Conservation (phyloP, 2,113 vertebrate genomes). For the Osmerus mordax region DNA sequence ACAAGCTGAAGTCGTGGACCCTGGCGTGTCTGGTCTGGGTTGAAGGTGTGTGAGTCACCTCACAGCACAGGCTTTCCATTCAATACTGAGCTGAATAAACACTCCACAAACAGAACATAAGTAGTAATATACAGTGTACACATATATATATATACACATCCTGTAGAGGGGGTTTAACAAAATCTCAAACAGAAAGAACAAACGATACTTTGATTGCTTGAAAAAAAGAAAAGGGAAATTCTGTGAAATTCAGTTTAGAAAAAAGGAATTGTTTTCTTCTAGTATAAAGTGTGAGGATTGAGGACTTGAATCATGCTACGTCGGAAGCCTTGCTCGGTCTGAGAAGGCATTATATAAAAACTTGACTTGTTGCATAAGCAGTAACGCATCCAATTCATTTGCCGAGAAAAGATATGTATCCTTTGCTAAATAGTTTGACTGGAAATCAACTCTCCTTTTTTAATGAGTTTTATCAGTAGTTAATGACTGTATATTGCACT, state of each 20-base stretch:
- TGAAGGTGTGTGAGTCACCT: no score
- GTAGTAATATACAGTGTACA: no score
- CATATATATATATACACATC: no score
- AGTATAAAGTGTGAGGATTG: constrained; percentile 24
- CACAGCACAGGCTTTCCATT: no score
- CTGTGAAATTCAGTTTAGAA: constrained; percentile 35
- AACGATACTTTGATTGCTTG: neutral
- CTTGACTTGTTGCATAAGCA: neutral
- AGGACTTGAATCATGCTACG: constrained; percentile 38
- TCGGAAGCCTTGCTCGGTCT: neutral
- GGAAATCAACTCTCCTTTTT: constrained; percentile 28
- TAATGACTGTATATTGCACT: constrained; percentile 66
- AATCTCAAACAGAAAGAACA: neutral
- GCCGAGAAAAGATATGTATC: neutral
- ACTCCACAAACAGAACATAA: no score
- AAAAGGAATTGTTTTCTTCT: constrained; percentile 42
- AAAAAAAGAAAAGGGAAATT: constrained; percentile 26
- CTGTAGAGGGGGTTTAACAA: no score
- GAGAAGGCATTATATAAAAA: neutral
- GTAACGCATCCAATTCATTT: constrained; percentile 2
- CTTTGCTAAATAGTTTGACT: constrained; percentile 7
- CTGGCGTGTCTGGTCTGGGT: no score
- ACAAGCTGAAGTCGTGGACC: no score
- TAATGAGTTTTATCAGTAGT: constrained; percentile 50
- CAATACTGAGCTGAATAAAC: no score